Conservation (phyloP, 2,113 vertebrate genomes). For the Brachionichthys hirsutus region DNA sequence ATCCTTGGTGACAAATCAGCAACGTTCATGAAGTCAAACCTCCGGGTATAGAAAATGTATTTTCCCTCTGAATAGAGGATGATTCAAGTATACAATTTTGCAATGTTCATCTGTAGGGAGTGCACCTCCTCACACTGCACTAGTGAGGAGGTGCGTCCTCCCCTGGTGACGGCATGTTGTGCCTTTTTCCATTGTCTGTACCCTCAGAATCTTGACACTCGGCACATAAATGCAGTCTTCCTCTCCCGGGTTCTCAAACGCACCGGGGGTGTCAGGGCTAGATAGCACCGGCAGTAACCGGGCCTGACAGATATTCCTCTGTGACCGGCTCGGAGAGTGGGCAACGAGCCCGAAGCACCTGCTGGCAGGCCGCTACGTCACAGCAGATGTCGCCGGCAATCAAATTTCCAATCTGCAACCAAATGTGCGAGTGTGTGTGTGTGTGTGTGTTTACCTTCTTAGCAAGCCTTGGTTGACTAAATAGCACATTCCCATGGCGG, state of each 20-base stretch:
- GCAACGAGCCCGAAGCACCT: slow-evolving; percentile 68
- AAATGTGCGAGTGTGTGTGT: slow-evolving; percentile 30
- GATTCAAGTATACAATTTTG: slow-evolving; percentile 34
- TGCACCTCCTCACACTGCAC: too few relatives aligned
- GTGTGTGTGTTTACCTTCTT: slow-evolving; percentile 23
- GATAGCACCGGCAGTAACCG: slow-evolving; percentile 63
- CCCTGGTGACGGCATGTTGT: slow-evolving; percentile 36
- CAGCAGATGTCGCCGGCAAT: slow-evolving; percentile 61
- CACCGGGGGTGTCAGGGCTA: slow-evolving; percentile 37
- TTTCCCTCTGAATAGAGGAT: slow-evolving; percentile 2
- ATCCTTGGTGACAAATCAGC: slow-evolving; percentile 24
- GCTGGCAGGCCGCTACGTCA: slow-evolving; percentile 62
- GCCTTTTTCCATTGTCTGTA: slow-evolving; percentile 45
- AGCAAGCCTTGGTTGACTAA: slow-evolving; percentile 25
- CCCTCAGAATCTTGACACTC: slow-evolving; percentile 3
- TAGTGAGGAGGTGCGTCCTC: slow-evolving; percentile 24
- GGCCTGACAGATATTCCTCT: slow-evolving; percentile 75
- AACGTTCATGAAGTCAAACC: slow-evolving; percentile 10
- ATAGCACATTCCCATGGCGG: slow-evolving; percentile 5
- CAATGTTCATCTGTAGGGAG: slow-evolving; percentile 20
- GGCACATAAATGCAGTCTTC: slow-evolving; percentile 23
- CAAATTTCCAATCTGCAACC: slow-evolving; percentile 40
- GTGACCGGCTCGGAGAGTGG: slow-evolving; percentile 66
- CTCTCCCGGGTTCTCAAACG: slow-evolving; percentile 50
- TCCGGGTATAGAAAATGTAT: neutral